Conservation (phyloP, 2,797 vertebrate genomes). For the Hydrophis major region DNA sequence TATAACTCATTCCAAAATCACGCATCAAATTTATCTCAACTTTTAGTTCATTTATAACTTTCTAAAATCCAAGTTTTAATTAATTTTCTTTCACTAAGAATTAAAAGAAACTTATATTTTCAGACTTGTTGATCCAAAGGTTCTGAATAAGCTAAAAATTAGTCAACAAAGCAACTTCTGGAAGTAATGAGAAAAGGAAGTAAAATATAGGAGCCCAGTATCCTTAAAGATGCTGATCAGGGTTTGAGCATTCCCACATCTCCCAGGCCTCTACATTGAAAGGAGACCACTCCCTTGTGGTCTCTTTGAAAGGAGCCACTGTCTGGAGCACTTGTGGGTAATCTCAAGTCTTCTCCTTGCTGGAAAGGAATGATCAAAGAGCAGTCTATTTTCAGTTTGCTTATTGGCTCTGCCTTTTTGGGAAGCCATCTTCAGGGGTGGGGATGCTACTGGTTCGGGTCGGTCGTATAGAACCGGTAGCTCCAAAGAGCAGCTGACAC, state of each 20-base stretch:
- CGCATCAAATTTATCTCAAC: not conserved
- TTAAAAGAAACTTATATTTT: not conserved
- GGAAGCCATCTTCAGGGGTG: too few relatives aligned
- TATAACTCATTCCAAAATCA: not conserved
- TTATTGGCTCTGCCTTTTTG: not conserved
- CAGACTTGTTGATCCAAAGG: not conserved
- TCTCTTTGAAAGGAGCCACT: not conserved
- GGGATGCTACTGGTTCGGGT: too few relatives aligned
- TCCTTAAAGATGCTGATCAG: not conserved
- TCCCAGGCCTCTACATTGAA: not conserved
- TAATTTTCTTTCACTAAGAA: not conserved
- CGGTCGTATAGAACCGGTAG: too few relatives aligned
- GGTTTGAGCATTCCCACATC: not conserved
- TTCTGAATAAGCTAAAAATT: not conserved
- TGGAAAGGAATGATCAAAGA: not conserved
- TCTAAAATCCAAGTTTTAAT: not conserved
- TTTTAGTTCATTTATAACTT: not conserved
- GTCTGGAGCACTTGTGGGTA: not conserved
- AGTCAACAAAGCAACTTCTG: not conserved
- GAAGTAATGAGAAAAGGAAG: not conserved
- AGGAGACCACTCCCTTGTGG: not conserved
- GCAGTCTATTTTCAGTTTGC: not conserved
- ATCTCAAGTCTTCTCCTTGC: not conserved
- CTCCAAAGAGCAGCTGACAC: too few relatives aligned
- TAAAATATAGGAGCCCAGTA: not conserved